Evolutionary conservation across 2,113 vertebrate species (phyloP), one percentile per base, ranked within the genome.

Genomic region (Peromyscus leucopus): DNA sequence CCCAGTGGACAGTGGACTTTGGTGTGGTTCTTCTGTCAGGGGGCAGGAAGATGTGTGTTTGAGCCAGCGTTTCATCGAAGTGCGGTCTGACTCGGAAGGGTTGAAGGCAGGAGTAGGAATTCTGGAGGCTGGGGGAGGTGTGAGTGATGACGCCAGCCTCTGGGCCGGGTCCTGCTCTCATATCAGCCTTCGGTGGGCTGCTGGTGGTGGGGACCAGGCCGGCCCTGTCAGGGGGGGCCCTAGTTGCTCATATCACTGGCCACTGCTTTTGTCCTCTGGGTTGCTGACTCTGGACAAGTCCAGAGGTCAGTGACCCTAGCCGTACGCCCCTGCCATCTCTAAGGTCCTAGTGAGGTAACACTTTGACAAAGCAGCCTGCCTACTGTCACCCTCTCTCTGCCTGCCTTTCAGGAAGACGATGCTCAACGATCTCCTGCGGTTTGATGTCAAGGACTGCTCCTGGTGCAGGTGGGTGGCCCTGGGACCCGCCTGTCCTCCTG

Each of bases 361-460:
- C 7, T 22, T 46, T 65, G 17, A 21, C n/a, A 67, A 31, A 22
- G 22, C n/a, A 28, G 28, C 42, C 39, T 0, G 8, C 9, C 48
- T 7, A 10, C 72, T 10, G 15, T 12, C 42, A 22, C 65, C 0
- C 31, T 91, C 33, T 71, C 69, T 75, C 19, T 93, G 39, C 12
- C 90, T 88, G 86, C 82, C 67, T 95, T 97, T 92, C 96, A 99
- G 99, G 90, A 99, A 99, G 98, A 99, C 99, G 93, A 99, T 99
- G 99, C 98, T 99, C 98, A 99, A 99, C 59, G 99, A 99, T 95
- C 98, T 99, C 91, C 98, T 99, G 92, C 99, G 99, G 24, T 99
- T 99, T 31, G 99, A 99, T 17, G 99, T 99, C 97, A 99, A 99
- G 98, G 99, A 99, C 97, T 99, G 99, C 97, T 99, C 99, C 13